Percentiles rank a stretch among this genome's conserved stretches.
phyloP scores from a whole-genome alignment of 2,888 invertebrate species.

The Nomada goodeniana region DNA sequence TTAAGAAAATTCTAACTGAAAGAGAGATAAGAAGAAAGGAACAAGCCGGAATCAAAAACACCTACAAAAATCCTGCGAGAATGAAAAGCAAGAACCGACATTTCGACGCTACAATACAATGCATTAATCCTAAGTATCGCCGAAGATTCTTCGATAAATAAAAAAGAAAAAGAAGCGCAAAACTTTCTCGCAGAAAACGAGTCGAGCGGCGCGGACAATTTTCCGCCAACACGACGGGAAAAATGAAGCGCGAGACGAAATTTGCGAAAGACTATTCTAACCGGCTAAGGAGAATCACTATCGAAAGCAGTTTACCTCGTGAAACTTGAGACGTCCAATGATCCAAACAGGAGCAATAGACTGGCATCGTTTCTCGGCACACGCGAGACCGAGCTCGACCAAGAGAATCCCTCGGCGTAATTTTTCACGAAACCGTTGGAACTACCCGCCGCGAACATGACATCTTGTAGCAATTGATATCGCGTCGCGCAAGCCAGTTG shows the following conservation, averaged over 20 bases:
- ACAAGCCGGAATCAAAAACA: too few relatives aligned
- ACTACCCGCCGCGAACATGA: conserved; percentile 26
- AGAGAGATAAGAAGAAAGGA: too few relatives aligned
- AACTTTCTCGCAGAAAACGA: too few relatives aligned
- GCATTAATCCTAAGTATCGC: too few relatives aligned
- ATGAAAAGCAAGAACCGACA: too few relatives aligned
- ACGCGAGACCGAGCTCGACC: neutral
- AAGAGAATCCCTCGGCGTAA: neutral
- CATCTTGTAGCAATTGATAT: conserved; percentile 48
- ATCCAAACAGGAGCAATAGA: conserved; percentile 9
- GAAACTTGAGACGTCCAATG: neutral
- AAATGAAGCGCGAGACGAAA: neutral
- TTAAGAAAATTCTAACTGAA: too few relatives aligned
- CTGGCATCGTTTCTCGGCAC: neutral
- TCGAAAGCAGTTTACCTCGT: neutral
- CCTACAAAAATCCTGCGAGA: too few relatives aligned
- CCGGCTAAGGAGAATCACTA: neutral
- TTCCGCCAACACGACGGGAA: too few relatives aligned
- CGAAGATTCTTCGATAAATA: too few relatives aligned
- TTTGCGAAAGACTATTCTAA: neutral
- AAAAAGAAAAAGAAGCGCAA: too few relatives aligned
- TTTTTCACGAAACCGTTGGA: conserved; percentile 17
- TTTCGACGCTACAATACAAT: too few relatives aligned
- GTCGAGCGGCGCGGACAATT: too few relatives aligned
- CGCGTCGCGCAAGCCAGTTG: conserved; percentile 37